Percentiles rank a stretch among this genome's conserved stretches.
Evolutionary conservation across 2,113 vertebrate genomes (phyloP).

Genomic region (Calidris pygmaea): DNA sequence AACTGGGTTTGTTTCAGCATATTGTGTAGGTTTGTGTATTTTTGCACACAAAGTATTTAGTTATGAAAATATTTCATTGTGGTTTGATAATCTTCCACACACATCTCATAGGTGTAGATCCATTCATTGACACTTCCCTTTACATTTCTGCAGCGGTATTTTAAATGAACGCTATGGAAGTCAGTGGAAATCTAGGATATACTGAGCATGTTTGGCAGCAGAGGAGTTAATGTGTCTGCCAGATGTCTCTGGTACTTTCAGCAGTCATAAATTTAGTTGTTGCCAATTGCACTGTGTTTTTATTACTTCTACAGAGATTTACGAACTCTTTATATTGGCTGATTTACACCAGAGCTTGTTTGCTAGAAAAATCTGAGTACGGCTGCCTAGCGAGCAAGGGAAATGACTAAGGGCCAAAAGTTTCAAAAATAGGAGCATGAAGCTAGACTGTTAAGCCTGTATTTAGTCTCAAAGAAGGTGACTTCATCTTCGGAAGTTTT

Average conservation of each 20-base stretch:
- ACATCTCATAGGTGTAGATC: neutral
- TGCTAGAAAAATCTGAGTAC: conserved; percentile 17
- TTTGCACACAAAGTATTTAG: neutral
- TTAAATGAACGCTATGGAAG: neutral
- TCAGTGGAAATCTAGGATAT: neutral
- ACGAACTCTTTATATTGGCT: conserved; percentile 58
- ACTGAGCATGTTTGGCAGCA: conserved; percentile 5
- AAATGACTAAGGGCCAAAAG: neutral
- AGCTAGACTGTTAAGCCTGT: conserved; percentile 26
- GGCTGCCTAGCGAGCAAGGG: neutral
- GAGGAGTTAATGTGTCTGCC: conserved; percentile 33
- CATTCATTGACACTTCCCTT: neutral
- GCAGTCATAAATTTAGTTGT: conserved; percentile 27
- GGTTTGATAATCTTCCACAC: neutral
- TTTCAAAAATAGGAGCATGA: conserved; percentile 39
- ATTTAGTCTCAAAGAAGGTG: conserved; percentile 34
- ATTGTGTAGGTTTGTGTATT: neutral
- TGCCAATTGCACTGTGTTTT: conserved; percentile 52
- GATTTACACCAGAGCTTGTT: conserved; percentile 37
- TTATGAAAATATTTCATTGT: neutral
- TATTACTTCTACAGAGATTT: conserved; percentile 63
- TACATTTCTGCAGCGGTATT: neutral
- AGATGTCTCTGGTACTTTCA: conserved; percentile 44
- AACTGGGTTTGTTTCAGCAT: neutral
- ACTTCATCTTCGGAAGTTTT: conserved; percentile 35